A percentile compares a stretch with the other conserved stretches of the same genome.
phyloP scores from a whole-genome alignment of 2,797 vertebrate genomes.

The Notoglanidium macrostoma region DNA sequence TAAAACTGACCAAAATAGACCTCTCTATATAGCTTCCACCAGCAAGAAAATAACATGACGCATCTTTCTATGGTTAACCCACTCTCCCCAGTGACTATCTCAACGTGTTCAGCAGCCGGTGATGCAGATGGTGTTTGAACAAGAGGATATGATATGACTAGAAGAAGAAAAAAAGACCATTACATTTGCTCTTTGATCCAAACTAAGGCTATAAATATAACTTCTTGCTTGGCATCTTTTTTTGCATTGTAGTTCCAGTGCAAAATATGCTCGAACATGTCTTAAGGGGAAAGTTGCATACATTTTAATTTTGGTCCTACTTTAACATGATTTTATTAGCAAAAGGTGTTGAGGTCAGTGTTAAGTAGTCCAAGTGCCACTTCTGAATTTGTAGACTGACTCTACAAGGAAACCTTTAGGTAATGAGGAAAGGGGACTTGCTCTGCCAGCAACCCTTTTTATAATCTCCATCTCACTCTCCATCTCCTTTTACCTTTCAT shows the following conservation, averaged over 20 bases:
- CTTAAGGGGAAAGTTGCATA: not conserved
- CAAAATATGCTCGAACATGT: not conserved
- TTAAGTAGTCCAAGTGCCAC: not conserved
- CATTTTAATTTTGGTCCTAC: not conserved
- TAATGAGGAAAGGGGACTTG: not conserved
- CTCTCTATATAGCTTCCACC: not conserved
- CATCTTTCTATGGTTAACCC: not conserved
- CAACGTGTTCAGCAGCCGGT: not conserved
- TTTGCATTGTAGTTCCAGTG: not conserved
- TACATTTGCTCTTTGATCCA: not conserved
- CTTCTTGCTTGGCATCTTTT: not conserved
- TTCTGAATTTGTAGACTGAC: not conserved
- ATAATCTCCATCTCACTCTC: not conserved
- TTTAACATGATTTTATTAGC: not conserved
- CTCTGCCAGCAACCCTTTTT: not conserved
- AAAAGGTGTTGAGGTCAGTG: not conserved
- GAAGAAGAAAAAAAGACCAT: not conserved
- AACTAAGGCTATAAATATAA: not conserved
- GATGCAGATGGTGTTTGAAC: conserved; percentile 16
- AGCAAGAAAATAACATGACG: not conserved
- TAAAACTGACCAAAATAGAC: not conserved
- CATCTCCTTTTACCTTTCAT: conserved; percentile 16
- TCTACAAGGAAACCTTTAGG: not conserved
- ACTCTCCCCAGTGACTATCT: not conserved
- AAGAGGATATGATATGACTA: not conserved